Conservation (phyloP, 2,797 vertebrate genomes). For the Salarias fasciatus region DNA sequence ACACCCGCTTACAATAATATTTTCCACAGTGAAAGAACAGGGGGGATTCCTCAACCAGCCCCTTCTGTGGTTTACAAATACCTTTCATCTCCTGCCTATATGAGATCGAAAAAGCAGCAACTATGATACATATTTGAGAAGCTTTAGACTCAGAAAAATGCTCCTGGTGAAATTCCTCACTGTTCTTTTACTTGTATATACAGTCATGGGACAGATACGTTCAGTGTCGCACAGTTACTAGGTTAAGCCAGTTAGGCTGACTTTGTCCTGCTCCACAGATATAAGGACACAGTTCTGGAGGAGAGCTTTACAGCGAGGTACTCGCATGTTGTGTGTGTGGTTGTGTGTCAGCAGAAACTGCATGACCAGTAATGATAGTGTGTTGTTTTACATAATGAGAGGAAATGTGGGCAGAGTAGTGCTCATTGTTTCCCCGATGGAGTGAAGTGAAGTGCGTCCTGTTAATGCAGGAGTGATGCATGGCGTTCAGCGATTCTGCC, state of each 20-base stretch:
- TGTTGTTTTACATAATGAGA: conserved; percentile 61
- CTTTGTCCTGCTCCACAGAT: conserved; percentile 79
- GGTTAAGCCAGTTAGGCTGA: conserved; percentile 43
- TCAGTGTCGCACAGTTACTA: conserved; percentile 8
- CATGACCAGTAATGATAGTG: conserved; percentile 65
- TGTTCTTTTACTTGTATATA: not conserved
- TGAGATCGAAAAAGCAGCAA: too few species aligned
- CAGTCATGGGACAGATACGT: not conserved
- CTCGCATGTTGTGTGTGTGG: conserved; percentile 71
- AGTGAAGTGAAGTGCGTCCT: conserved; percentile 51
- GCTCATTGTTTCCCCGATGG: conserved; percentile 49
- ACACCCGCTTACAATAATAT: too few species aligned
- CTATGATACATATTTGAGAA: too few species aligned
- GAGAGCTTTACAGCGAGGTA: conserved; percentile 83
- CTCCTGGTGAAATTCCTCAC: too few species aligned
- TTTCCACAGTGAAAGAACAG: too few species aligned
- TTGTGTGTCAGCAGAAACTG: conserved; percentile 59
- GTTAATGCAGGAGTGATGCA: conserved; percentile 53
- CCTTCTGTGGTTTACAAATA: too few species aligned
- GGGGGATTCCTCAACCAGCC: too few species aligned
- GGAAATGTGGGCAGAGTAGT: conserved; percentile 61
- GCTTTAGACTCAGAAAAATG: too few species aligned
- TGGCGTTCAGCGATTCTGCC: conserved; percentile 39
- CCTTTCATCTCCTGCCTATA: too few species aligned
- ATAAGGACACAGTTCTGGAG: conserved; percentile 87